phyloP scores from a whole-genome alignment of 1,140 invertebrate genomes.

The Radopholus similis region DNA sequence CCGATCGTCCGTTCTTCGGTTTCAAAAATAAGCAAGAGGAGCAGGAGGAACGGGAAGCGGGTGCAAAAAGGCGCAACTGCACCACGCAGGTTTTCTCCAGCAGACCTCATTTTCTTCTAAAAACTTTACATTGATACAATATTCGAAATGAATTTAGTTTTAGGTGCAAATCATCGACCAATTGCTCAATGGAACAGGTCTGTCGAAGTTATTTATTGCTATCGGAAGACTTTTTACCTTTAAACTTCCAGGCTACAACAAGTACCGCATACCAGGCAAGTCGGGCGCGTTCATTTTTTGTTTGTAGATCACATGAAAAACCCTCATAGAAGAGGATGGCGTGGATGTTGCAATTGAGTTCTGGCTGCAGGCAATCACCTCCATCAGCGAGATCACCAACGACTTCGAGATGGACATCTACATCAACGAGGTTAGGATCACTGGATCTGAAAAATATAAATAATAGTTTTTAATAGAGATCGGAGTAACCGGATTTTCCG shows the following conservation, averaged over 20 bases:
- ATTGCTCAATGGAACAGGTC: constrained; percentile 53
- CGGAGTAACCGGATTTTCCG: no score
- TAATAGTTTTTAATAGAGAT: neutral
- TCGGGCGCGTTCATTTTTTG: constrained; percentile 10
- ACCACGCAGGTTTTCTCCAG: no score
- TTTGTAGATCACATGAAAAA: no score
- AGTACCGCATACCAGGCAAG: constrained; percentile 53
- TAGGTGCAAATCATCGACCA: constrained; percentile 51
- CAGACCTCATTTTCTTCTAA: no score
- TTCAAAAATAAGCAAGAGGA: neutral
- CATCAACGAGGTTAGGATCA: constrained; percentile 52
- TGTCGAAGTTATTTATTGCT: no score
- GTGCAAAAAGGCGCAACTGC: constrained; percentile 1
- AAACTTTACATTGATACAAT: no score
- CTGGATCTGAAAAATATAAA: neutral
- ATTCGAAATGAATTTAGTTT: no score
- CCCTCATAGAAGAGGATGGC: constrained; percentile 48
- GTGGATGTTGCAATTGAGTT: constrained; percentile 56
- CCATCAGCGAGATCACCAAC: constrained; percentile 60
- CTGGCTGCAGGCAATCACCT: constrained; percentile 58
- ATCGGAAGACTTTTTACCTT: no score
- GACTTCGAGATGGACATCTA: constrained; percentile 61
- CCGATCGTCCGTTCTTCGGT: constrained; percentile 5
- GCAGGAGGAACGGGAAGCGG: neutral
- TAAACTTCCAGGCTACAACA: constrained; percentile 59